Percentiles rank a stretch among this genome's conserved stretches.
phyloP scores from a whole-genome alignment of 2,797 vertebrate species.

The Coluber constrictor region DNA sequence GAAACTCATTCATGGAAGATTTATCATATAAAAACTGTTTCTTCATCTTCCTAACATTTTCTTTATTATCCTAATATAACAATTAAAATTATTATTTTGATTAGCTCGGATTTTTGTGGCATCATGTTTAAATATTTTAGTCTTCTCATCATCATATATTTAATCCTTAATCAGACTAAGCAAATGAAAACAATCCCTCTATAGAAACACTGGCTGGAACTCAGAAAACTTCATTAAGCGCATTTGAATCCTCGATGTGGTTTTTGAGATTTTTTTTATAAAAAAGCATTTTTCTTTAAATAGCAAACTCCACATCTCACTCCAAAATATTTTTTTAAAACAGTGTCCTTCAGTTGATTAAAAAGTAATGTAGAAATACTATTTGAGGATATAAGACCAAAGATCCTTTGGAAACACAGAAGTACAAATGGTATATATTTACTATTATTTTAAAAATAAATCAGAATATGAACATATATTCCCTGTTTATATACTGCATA shows the following conservation, averaged over 20 bases:
- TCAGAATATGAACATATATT: neutral
- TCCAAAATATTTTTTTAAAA: neutral
- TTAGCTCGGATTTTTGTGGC: neutral
- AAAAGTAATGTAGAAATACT: neutral
- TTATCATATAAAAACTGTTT: neutral
- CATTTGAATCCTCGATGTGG: neutral
- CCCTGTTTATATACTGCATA: neutral
- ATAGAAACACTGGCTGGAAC: neutral
- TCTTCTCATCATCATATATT: constrained; percentile 6
- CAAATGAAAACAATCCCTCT: constrained; percentile 15
- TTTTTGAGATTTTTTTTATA: neutral
- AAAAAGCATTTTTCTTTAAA: neutral
- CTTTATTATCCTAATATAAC: neutral
- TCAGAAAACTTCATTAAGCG: neutral
- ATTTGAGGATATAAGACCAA: neutral
- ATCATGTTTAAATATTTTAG: neutral
- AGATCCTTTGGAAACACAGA: neutral
- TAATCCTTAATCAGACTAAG: constrained; percentile 19
- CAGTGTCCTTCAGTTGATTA: neutral
- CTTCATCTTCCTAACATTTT: neutral
- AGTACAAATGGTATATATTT: neutral
- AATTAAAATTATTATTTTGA: neutral
- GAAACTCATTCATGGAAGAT: neutral
- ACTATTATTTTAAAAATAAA: neutral
- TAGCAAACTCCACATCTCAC: neutral